Evolutionary conservation across 1,140 invertebrate species (phyloP).

Genomic region (Parapsyche elsis): DNA sequence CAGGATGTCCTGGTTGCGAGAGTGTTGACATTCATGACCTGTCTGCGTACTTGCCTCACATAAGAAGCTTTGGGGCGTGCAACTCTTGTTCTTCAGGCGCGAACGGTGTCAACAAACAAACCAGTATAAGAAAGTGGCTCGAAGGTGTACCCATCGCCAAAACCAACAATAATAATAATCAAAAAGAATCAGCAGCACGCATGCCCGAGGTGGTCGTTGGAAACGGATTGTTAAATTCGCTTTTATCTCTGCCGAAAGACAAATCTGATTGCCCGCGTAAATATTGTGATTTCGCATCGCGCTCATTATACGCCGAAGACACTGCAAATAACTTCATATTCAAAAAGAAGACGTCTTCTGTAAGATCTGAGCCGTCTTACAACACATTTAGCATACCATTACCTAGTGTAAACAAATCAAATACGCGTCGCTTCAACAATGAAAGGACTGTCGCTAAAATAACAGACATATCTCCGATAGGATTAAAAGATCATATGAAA

Average conservation of each 20-base stretch:
- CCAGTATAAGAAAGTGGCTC: slow-evolving; percentile 80
- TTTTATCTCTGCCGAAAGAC: slow-evolving; percentile 60
- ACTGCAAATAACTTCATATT: slow-evolving; percentile 53
- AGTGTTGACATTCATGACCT: slow-evolving; percentile 60
- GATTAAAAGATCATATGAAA: slow-evolving; percentile 60
- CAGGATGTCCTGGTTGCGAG: slow-evolving; percentile 75
- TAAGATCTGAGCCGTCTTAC: slow-evolving; percentile 64
- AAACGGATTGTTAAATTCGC: slow-evolving; percentile 59
- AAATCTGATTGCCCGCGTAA: slow-evolving; percentile 57
- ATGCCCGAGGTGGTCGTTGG: slow-evolving; percentile 57
- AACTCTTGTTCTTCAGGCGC: slow-evolving; percentile 63
- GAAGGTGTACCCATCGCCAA: slow-evolving; percentile 75
- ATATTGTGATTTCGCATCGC: slow-evolving; percentile 52
- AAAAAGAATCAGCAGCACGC: slow-evolving; percentile 49
- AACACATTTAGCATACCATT: slow-evolving; percentile 63
- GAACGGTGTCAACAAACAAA: slow-evolving; percentile 73
- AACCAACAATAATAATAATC: slow-evolving; percentile 16
- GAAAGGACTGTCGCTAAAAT: slow-evolving; percentile 58
- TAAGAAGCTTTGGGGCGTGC: slow-evolving; percentile 65
- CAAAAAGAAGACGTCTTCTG: slow-evolving; percentile 58
- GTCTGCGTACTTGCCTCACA: slow-evolving; percentile 60
- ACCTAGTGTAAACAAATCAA: slow-evolving; percentile 59
- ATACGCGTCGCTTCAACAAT: slow-evolving; percentile 53
- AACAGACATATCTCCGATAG: slow-evolving; percentile 59
- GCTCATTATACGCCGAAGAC: slow-evolving; percentile 53